Conservation (phyloP, 2,797 vertebrate genomes). For the Sebastes dallii region DNA sequence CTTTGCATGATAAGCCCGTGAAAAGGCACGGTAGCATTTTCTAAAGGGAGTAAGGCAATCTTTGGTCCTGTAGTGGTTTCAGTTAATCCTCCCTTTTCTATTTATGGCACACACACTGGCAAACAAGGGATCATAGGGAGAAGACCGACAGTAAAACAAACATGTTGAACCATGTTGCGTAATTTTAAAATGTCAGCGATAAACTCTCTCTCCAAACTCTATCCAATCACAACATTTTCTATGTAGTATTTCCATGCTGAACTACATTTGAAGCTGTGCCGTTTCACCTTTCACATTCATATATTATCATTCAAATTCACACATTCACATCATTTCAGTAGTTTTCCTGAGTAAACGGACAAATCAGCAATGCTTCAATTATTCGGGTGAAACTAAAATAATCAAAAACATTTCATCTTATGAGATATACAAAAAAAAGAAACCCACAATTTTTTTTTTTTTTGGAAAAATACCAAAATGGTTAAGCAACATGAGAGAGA, state of each 20-base stretch:
- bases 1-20: not conserved
- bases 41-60: not conserved
- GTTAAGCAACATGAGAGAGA: slow-evolving; percentile 48
- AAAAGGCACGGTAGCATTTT: not conserved
- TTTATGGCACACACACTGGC: slow-evolving; percentile 15
- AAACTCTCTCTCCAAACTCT: not conserved
- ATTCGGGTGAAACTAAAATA: not conserved
- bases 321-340: not conserved
- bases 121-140: not conserved
- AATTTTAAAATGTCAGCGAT: not conserved
- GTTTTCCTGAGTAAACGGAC: not conserved
- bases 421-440: not conserved
- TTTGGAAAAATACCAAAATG: slow-evolving; percentile 1
- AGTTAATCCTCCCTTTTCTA: slow-evolving; percentile 19
- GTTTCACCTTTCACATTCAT: not conserved
- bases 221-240: not conserved
- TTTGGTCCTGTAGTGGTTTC: not conserved
- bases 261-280: not conserved
- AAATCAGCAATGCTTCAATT: too few relatives aligned
- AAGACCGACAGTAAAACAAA: not conserved
- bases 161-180: not conserved
- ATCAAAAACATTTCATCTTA: not conserved
- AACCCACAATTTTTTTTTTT: not conserved
- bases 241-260: too few relatives aligned
- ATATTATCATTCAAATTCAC: not conserved